These are phyloP conservation scores for Conops quadrifasciatus DNA, from an alignment of 2,888 invertebrate genomes.

Conservation along the genomic window DNA sequence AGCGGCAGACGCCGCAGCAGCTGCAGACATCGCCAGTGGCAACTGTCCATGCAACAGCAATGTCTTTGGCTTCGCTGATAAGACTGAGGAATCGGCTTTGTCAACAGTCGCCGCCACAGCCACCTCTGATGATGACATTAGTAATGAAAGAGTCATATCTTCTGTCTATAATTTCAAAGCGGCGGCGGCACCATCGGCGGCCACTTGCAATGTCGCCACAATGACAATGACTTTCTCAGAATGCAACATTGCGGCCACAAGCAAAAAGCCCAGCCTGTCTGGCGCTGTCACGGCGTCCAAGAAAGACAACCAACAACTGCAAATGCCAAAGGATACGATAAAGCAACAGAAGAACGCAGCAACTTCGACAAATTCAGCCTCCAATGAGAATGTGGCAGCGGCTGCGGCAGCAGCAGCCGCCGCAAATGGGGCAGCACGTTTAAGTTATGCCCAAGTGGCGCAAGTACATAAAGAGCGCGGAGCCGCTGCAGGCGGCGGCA, in stretches of 20 bases:
- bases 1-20: constrained; percentile 39
- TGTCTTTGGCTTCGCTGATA: constrained; percentile 20
- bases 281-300: constrained; percentile 51
- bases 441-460: constrained; percentile 75
- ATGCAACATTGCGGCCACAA: constrained; percentile 52
- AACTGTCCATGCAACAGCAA: constrained; percentile 23
- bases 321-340: constrained; percentile 54
- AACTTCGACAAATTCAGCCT: constrained; percentile 55
- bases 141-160: constrained; percentile 13
- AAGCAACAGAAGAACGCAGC: constrained; percentile 58
- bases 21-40: constrained; percentile 32
- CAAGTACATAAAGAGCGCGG: constrained; percentile 70
- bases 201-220: constrained; percentile 67
- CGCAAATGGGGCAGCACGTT: constrained; percentile 53
- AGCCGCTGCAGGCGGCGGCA: constrained; percentile 32
- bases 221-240: constrained; percentile 67
- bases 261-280: constrained; percentile 51
- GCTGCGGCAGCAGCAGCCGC: constrained; percentile 47
- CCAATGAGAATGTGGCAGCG: constrained; percentile 55
- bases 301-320: constrained; percentile 48
- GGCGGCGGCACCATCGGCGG: constrained; percentile 19
- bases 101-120: not conserved
- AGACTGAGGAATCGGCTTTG: constrained; percentile 29
- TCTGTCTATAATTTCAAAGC: constrained; percentile 21
- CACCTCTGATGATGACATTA: constrained; percentile 18